Percentiles rank a stretch among this genome's conserved stretches.
Conservation (phyloP, 35 echinoderm and acorn worm genomes). For the Ophioderma brevispina region DNA sequence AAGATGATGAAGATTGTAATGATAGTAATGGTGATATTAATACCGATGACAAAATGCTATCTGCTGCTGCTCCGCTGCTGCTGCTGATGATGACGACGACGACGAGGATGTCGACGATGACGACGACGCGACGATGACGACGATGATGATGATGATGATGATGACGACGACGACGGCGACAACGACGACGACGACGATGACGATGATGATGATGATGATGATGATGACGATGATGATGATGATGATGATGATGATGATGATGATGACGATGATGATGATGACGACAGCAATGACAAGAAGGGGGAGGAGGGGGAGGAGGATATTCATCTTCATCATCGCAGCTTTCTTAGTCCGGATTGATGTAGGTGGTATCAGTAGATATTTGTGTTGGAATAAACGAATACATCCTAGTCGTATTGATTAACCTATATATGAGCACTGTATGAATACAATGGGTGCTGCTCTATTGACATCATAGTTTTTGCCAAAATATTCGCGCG, state of each 20-base stretch:
- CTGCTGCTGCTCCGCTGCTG: too few species aligned
- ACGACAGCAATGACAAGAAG: background rate
- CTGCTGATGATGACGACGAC: too few species aligned
- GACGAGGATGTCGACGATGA: too few species aligned
- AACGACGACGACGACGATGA: background rate
- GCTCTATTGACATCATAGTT: too few species aligned
- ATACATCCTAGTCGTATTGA: background rate
- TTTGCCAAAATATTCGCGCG: too few species aligned
- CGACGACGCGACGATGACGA: too few species aligned
- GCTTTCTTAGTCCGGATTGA: background rate
- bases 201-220: background rate
- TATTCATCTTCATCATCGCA: background rate
- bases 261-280: constrained; percentile 4
- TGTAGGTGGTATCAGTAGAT: background rate
- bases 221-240: constrained; percentile 6
- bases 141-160: constrained; percentile 5
- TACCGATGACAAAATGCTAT: too few species aligned
- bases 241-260: constrained; percentile 6
- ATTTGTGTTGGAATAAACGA: background rate
- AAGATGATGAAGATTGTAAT: too few species aligned
- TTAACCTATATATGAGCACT: too few species aligned
- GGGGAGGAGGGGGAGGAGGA: background rate
- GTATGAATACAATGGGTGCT: too few species aligned
- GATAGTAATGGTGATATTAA: too few species aligned
- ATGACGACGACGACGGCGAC: background rate